Conservation (phyloP, 2,113 vertebrate genomes). For the Willisornis vidua region DNA sequence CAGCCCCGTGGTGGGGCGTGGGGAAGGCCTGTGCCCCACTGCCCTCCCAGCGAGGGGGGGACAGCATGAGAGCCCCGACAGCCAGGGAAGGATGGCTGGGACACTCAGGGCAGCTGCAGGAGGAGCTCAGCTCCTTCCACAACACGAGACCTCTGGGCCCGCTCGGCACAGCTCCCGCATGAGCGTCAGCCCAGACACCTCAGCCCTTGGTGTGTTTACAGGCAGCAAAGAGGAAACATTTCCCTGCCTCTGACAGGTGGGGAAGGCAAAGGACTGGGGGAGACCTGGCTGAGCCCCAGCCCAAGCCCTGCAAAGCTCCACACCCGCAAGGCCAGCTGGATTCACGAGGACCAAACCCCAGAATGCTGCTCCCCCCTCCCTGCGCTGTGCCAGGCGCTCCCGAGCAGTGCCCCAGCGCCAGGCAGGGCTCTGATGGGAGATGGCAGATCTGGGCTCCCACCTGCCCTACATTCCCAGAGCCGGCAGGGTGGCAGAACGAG, state of each 20-base stretch:
- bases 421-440: neutral
- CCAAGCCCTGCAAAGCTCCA: neutral
- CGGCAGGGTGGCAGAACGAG: slow-evolving; percentile 31
- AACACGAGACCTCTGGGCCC: neutral
- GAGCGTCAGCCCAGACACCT: fast-evolving
- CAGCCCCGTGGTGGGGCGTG: fast-evolving
- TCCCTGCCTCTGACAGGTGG: neutral
- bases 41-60: fast-evolving
- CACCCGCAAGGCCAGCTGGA: neutral
- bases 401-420: neutral
- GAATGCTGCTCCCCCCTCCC: neutral
- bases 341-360: fast-evolving
- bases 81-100: fast-evolving
- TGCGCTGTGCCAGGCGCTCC: fast-evolving
- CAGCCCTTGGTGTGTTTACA: fast-evolving
- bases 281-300: fast-evolving
- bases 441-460: slow-evolving; percentile 47
- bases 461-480: slow-evolving; percentile 48
- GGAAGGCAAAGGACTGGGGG: neutral
- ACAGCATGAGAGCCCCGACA: fast-evolving
- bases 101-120: neutral
- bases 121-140: neutral
- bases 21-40: neutral
- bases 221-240: neutral
- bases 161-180: fast-evolving